Base-by-base conservation (phyloP, 2,113 vertebrate species). In the Monopterus albus region DNA sequence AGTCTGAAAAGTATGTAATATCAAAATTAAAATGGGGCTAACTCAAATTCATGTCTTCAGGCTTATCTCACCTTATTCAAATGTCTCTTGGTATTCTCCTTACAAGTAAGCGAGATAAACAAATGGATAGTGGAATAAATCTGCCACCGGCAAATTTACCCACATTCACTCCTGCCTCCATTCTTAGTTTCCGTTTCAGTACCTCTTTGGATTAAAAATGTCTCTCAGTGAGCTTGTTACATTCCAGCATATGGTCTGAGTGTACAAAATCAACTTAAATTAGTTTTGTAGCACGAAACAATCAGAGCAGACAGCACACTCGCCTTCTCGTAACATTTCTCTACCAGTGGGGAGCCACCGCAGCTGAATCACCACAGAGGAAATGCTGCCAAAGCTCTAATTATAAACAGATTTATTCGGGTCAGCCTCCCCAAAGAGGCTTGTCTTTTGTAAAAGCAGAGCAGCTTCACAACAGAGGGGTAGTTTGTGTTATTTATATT, bases 331-430 rank as follows among this genome's bases (percentile, higher is more conserved):
- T 71, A 55, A 64, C 50, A 36, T 75, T 50, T n/a, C 52, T 39
- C 69, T 63, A 49, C 67, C 78, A 42, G 64, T 51, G 39, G 70
- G 73, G 79, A 73, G 74, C 75, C 80, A 60, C 62, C 21, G 47
- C 70, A 39, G 75, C 79, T 79, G 84, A 80, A 74, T 82, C 81
- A 75, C 76, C 64, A 56, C 63, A 10, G 75, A 69, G 62, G 66
- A 81, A 76, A 29, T 9, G 61, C 64, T 68, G 78, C 74, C 67
- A 72, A 60, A 61, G 65, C 68, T 79, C 78, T 79, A 84, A 88
- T 90, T 86, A 84, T 77, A 75, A 85, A 78, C 77, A 78, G 52
- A 84, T 86, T 79, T 84, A 85, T 88, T 80, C 64, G 67, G 84
- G 88, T 85, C 84, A 84, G 70, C 38, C 49, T 84, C 84, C 79